Conservation (phyloP, 1,140 invertebrate species). For the Apis dorsata region DNA sequence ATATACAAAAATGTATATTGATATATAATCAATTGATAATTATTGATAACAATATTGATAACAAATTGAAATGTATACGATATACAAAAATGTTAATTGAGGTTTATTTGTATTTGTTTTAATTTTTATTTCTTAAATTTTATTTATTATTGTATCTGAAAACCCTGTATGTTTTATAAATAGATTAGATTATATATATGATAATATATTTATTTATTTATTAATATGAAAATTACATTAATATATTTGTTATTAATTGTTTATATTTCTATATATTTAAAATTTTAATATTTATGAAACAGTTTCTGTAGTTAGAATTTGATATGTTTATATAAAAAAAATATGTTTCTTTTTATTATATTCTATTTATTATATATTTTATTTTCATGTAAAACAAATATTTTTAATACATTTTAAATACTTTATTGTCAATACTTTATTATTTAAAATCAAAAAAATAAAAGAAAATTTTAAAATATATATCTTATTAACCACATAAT, state of each 20-base stretch:
- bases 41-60: too few relatives aligned
- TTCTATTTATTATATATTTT: neutral
- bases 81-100: too few relatives aligned
- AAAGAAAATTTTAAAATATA: neutral
- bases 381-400: neutral
- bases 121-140: too few relatives aligned
- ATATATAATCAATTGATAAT: too few relatives aligned
- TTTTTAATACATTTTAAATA: constrained; percentile 5
- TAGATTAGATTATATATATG: neutral
- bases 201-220: neutral
- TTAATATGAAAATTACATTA: neutral
- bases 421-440: neutral
- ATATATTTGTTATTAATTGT: neutral
- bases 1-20: too few relatives aligned
- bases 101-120: too few relatives aligned
- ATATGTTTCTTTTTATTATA: neutral
- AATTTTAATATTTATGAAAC: neutral
- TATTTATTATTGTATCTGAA: too few relatives aligned
- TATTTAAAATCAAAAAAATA: neutral
- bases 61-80: too few relatives aligned
- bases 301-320: neutral
- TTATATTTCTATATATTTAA: neutral
- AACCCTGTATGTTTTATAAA: neutral
- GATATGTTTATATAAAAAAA: neutral
- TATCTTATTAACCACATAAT: constrained; percentile 16